These are phyloP conservation scores for Coracopsis vasa DNA, from an alignment of 2,113 vertebrate genomes.

Conservation along the genomic window DNA sequence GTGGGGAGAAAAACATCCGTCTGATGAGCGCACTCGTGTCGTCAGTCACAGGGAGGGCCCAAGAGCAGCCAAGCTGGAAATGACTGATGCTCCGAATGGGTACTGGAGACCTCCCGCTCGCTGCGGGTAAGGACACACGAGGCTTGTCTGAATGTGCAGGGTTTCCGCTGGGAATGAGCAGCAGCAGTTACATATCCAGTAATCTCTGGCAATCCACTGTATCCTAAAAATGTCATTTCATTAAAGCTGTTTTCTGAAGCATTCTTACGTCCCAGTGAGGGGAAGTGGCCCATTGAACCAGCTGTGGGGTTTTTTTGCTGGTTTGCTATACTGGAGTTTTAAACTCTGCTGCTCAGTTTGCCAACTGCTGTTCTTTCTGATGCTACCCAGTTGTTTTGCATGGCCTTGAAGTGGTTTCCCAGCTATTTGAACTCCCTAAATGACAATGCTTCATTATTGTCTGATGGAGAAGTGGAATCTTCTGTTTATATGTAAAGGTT, in stretches of 20 bases:
- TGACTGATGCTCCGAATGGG: background rate
- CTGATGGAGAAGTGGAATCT: constrained; percentile 71
- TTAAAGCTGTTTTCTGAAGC: constrained; percentile 21
- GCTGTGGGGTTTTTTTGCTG: constrained; percentile 64
- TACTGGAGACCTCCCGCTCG: background rate
- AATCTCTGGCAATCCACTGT: constrained; percentile 25
- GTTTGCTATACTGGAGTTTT: constrained; percentile 61
- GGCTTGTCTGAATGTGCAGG: background rate
- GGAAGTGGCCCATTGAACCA: constrained; percentile 38
- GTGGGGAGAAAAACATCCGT: background rate
- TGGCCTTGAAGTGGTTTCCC: constrained; percentile 82
- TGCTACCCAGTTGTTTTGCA: constrained; percentile 74
- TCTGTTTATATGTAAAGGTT: constrained; percentile 77
- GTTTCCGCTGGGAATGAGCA: background rate
- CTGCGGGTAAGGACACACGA: rapidly evolving
- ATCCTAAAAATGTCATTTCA: background rate
- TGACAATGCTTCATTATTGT: constrained; percentile 77
- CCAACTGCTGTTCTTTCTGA: constrained; percentile 74
- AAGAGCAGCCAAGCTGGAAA: background rate
- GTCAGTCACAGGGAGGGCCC: background rate
- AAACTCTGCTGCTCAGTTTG: constrained; percentile 62
- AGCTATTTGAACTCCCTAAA: constrained; percentile 73
- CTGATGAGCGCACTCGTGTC: background rate
- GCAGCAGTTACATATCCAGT: constrained; percentile 10
- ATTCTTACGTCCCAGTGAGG: background rate